phyloP scores from a whole-genome alignment of 2,113 vertebrate genomes.

The Stigmatopora nigra region DNA sequence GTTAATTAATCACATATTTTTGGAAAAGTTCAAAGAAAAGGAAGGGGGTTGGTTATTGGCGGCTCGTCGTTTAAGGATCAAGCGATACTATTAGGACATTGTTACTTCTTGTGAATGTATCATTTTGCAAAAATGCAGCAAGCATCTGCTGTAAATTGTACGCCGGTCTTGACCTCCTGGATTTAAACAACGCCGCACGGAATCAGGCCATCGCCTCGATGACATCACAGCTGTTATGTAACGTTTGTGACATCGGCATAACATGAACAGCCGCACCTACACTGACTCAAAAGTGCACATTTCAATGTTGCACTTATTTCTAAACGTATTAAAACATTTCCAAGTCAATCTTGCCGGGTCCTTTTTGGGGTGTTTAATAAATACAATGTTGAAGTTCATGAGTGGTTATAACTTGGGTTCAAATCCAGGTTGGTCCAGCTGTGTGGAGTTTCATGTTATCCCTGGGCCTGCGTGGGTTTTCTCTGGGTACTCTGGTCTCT shows the following conservation, averaged over 20 bases:
- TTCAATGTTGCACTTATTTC: neutral
- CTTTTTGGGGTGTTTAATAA: neutral
- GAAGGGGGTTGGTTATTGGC: too few species aligned
- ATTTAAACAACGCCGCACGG: slow-evolving; percentile 41
- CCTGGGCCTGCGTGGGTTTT: too few species aligned
- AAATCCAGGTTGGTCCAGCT: too few species aligned
- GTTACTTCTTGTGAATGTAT: too few species aligned
- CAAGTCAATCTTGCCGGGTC: neutral
- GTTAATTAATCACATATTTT: too few species aligned
- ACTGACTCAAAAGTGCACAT: neutral
- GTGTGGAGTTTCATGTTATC: too few species aligned
- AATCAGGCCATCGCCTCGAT: slow-evolving; percentile 33
- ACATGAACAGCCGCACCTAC: neutral
- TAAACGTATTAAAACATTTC: neutral
- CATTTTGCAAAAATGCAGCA: neutral
- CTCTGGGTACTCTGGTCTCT: too few species aligned
- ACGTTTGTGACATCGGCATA: slow-evolving; percentile 27
- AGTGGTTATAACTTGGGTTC: too few species aligned
- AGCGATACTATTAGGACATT: too few species aligned
- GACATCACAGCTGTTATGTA: slow-evolving; percentile 47
- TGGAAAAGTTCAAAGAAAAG: too few species aligned
- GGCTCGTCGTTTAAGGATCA: too few species aligned
- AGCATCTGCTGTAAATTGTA: slow-evolving; percentile 17
- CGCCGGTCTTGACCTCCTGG: slow-evolving; percentile 11
- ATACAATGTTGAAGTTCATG: too few species aligned